phyloP scores from a whole-genome alignment of 2,888 invertebrate genomes.

The Anoplius nigerrimus region DNA sequence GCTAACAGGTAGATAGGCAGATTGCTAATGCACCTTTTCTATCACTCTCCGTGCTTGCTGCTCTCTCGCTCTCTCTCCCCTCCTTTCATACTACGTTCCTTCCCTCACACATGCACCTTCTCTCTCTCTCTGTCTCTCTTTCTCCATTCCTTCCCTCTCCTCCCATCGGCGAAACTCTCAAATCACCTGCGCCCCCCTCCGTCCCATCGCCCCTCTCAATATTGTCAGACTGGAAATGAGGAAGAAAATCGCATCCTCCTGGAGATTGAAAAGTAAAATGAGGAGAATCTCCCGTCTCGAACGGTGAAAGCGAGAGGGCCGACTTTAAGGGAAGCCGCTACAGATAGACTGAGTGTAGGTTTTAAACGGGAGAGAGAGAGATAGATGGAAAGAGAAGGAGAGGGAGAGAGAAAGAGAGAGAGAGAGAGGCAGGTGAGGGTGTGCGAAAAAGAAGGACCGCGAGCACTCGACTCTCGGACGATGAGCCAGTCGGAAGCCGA shows the following conservation, averaged over 20 bases:
- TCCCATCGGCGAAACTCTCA: slow-evolving; percentile 13
- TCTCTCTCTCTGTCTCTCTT: slow-evolving; percentile 1
- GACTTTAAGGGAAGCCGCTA: slow-evolving; percentile 33
- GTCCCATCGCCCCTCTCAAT: slow-evolving; percentile 43
- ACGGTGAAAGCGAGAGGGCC: slow-evolving; percentile 45
- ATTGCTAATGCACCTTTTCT: slow-evolving; percentile 42
- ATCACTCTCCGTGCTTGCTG: not conserved
- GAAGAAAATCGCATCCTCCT: slow-evolving; percentile 68
- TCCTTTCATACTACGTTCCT: no score
- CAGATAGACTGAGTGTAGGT: no score
- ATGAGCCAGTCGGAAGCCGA: no score
- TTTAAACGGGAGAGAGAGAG: slow-evolving; percentile 19
- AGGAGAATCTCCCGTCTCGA: slow-evolving; percentile 47
- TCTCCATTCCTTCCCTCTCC: not conserved
- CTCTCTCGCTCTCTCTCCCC: slow-evolving; percentile 1
- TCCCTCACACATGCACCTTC: not conserved
- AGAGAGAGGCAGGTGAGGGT: slow-evolving; percentile 36
- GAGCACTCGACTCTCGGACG: not conserved
- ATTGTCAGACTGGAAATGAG: slow-evolving; percentile 68
- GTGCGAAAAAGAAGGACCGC: slow-evolving; percentile 28
- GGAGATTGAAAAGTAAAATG: slow-evolving; percentile 71
- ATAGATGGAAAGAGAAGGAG: slow-evolving; percentile 7
- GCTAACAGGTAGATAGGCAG: slow-evolving; percentile 47
- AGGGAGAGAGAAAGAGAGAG: not conserved
- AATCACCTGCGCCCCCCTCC: slow-evolving; percentile 14